These are phyloP conservation scores for Dunckerocampus dactyliophorus DNA, from an alignment of 2,113 vertebrate genomes.

Conservation along the genomic window DNA sequence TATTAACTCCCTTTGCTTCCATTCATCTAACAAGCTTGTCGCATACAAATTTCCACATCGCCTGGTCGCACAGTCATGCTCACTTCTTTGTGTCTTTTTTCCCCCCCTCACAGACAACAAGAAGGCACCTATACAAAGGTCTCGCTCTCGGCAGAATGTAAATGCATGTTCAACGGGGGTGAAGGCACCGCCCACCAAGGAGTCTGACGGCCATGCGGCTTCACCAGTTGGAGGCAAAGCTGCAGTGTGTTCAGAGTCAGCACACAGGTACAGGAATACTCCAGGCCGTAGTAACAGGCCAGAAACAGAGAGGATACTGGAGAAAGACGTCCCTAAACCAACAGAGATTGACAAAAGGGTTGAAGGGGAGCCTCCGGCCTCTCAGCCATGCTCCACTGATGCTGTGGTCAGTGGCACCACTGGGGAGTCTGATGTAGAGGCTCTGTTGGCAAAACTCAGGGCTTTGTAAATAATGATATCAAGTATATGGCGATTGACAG, in stretches of 20 bases:
- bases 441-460: constrained; percentile 87
- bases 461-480: constrained; percentile 73
- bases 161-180: constrained; percentile 66
- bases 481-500: not conserved
- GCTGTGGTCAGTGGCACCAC: constrained; percentile 29
- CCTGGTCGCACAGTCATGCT: constrained; percentile 15
- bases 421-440: constrained; percentile 81
- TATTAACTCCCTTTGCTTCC: constrained; percentile 38
- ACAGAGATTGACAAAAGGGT: constrained; percentile 27
- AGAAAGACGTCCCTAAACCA: constrained; percentile 53
- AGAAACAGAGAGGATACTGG: constrained; percentile 43
- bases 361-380: constrained; percentile 11
- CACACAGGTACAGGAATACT: constrained; percentile 36
- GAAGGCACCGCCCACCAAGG: constrained; percentile 77
- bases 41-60: constrained; percentile 20
- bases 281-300: constrained; percentile 22
- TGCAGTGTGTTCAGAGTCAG: constrained; percentile 17
- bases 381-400: constrained; percentile 19
- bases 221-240: constrained; percentile 47
- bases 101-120: constrained; percentile 83
- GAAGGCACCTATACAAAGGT: constrained; percentile 82
- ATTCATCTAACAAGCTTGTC: constrained; percentile 44
- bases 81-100: constrained; percentile 24
- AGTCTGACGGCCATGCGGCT: constrained; percentile 76
- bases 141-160: constrained; percentile 79